A percentile compares a stretch with the other conserved stretches of the same genome.
phyloP scores from a whole-genome alignment of 1,140 invertebrate genomes.

The Pogonomyrmex barbatus region DNA sequence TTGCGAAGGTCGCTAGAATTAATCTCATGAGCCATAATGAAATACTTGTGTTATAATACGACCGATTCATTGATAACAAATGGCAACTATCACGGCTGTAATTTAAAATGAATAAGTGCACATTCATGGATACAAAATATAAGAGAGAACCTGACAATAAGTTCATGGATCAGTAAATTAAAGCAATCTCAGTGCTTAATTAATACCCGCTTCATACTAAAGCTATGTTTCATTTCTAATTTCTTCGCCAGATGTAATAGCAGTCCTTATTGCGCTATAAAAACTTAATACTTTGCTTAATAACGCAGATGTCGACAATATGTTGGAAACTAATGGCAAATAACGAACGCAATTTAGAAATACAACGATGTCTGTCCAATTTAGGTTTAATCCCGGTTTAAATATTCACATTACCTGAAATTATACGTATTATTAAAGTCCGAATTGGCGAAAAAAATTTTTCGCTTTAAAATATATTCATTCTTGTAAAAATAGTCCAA shows the following conservation, averaged over 20 bases:
- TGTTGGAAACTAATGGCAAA: slow-evolving; percentile 56
- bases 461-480: neutral
- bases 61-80: slow-evolving; percentile 5
- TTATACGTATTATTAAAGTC: slow-evolving; percentile 40
- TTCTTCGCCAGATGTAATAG: slow-evolving; percentile 54
- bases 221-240: slow-evolving; percentile 46
- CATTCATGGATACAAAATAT: slow-evolving; percentile 9
- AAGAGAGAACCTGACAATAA: slow-evolving; percentile 7
- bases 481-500: neutral
- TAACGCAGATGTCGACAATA: slow-evolving; percentile 56
- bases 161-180: slow-evolving; percentile 31
- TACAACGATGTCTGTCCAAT: slow-evolving; percentile 14
- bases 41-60: neutral
- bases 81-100: neutral
- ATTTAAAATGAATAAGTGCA: slow-evolving; percentile 34
- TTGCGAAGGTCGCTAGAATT: neutral
- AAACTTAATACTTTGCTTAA: slow-evolving; percentile 63
- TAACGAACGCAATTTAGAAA: slow-evolving; percentile 58
- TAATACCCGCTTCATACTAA: slow-evolving; percentile 32
- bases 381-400: slow-evolving; percentile 46
- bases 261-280: slow-evolving; percentile 46
- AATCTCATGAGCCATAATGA: slow-evolving; percentile 3
- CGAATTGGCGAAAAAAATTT: slow-evolving; percentile 27
- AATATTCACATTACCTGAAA: slow-evolving; percentile 37
- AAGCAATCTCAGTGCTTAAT: slow-evolving; percentile 47